These are phyloP conservation scores for Microcebus tavaratra DNA, from an alignment of 2,113 vertebrate species.

Conservation along the genomic window DNA sequence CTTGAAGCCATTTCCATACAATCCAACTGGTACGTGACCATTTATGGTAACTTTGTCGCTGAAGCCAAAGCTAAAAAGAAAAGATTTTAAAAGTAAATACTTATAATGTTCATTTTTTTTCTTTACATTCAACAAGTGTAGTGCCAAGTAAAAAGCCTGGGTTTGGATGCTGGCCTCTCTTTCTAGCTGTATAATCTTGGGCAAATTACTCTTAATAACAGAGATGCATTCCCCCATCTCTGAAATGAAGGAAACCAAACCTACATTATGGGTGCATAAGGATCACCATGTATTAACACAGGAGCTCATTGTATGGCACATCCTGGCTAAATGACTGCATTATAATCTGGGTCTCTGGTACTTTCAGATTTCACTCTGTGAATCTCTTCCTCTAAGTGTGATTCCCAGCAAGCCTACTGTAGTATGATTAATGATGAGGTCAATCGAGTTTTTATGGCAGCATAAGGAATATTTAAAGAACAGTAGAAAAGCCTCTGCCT, in stretches of 20 bases:
- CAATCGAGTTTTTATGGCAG: not conserved
- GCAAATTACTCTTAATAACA: not conserved
- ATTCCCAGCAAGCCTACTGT: not conserved
- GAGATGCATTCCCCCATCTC: not conserved
- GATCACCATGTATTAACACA: not conserved
- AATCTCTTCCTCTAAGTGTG: not conserved
- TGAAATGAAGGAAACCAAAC: not conserved
- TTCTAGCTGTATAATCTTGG: not conserved
- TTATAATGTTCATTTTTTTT: not conserved
- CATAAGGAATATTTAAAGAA: not conserved
- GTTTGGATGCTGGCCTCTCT: not conserved
- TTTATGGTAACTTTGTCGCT: constrained; percentile 93
- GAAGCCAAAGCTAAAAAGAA: constrained; percentile 92
- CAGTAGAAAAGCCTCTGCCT: not conserved
- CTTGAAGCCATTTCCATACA: constrained; percentile 99
- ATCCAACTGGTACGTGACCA: constrained; percentile 91
- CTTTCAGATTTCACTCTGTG: not conserved
- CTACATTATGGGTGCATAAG: fast-evolving
- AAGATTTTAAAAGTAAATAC: not conserved
- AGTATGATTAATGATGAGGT: not conserved
- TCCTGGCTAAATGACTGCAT: not conserved
- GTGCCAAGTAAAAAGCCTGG: constrained; percentile 6
- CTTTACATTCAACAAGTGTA: not conserved
- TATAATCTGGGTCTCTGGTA: not conserved
- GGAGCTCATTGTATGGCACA: not conserved